Evolutionary conservation across 2,797 vertebrate species (phyloP).

Genomic region (Eospalax fontanierii): DNA sequence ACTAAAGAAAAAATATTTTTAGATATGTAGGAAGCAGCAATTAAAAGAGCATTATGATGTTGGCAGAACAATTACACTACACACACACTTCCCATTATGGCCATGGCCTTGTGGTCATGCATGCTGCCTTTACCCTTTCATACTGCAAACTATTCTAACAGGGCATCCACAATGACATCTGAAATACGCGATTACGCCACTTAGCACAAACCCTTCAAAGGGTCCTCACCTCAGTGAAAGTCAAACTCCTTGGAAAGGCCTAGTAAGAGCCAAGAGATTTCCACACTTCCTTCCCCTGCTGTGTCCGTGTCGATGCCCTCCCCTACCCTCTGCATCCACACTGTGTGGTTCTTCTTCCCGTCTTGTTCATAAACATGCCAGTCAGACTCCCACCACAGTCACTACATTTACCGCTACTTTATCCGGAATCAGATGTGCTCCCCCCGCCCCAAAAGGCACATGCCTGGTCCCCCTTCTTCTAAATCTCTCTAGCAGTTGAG

Average conservation of each 20-base stretch:
- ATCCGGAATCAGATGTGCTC: neutral
- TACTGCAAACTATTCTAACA: neutral
- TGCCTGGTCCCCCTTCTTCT: neutral
- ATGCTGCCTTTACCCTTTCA: neutral
- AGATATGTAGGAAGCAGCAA: neutral
- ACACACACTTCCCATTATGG: constrained; percentile 1
- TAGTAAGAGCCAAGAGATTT: neutral
- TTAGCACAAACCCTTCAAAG: neutral
- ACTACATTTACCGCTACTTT: neutral
- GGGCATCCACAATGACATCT: neutral
- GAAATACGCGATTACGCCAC: constrained; percentile 6
- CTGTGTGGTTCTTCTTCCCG: neutral
- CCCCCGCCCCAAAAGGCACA: too few relatives aligned
- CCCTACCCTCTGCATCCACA: neutral
- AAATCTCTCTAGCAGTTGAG: neutral
- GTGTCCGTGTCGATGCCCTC: too few relatives aligned
- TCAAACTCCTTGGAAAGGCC: neutral
- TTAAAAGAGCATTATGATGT: constrained; percentile 31
- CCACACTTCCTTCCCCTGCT: neutral
- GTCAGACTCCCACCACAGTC: neutral
- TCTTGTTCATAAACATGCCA: neutral
- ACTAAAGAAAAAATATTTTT: constrained; percentile 43
- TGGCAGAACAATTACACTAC: neutral
- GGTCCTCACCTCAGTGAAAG: neutral
- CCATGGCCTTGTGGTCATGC: neutral